Base-by-base conservation (phyloP, 2,797 vertebrate genomes). In the Poeciliopsis gracilis region DNA sequence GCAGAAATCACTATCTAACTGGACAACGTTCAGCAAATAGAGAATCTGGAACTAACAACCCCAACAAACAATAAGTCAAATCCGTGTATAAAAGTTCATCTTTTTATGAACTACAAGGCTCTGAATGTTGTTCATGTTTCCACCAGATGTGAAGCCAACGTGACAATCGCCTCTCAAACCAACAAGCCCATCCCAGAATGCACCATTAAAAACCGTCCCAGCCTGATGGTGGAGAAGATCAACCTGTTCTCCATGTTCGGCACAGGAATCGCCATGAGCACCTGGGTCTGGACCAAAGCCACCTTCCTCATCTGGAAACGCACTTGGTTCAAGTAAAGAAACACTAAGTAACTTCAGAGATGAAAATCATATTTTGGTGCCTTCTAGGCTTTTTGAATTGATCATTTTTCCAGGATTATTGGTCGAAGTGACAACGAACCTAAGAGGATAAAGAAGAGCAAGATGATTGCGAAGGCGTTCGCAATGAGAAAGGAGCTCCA, bases 201-300 rank as follows among this genome's bases (percentile, higher is more conserved):
- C 45, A 95, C 95, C 93, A 99, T 99, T 89, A 99, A 99, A 94
- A 99, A 99, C 95, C 95, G 97, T 1, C 98, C 98, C 0, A 99
- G 97, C 81, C 95, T 99, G 1, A 93, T 99, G 93, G 98, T 99
- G 93, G 98, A 98, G 94, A 99, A 99, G 94, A 99, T 99, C 92
- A 99, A 99, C 89, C 96, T 99, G 77, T 99, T 99, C 46, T 97
- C 98, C 87, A 99, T 99, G 98, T 99, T 99, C 20, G 98, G 98
- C 73, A 99, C 98, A 0, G 98, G 98, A 18, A 97, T 99, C 41
- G 96, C 97, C 83, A 99, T 99, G 98, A 99, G 98, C 87, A 99
- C 98, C 75, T 99, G 98, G 98, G 98, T 99, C 57, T 99, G 98
- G 98, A 99, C 98, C 88, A 99, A 99, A 90, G 98, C 98, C 88